Percentiles rank a stretch among this genome's conserved stretches.
Evolutionary conservation across 2,888 invertebrate species (phyloP).

Genomic region (Bellardia pandia): DNA sequence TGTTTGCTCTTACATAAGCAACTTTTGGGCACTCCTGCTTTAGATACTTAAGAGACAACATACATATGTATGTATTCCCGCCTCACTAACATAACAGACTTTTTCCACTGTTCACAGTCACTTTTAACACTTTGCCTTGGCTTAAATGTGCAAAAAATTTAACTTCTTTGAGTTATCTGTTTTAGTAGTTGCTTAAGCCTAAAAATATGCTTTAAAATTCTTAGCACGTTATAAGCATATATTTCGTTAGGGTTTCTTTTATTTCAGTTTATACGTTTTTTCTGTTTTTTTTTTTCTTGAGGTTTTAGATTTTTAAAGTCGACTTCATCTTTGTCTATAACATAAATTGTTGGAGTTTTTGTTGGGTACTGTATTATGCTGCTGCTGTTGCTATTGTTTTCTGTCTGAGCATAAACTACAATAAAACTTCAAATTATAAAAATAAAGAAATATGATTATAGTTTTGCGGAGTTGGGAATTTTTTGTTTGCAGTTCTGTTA

Average conservation of each 20-base stretch:
- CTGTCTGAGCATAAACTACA: conserved; percentile 48
- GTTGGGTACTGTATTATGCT: conserved; percentile 1
- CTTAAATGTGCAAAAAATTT: conserved; percentile 20
- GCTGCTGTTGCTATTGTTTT: neutral
- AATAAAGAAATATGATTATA: conserved; percentile 70
- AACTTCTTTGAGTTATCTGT: conserved; percentile 58
- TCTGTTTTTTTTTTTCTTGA: neutral
- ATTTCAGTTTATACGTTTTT: neutral
- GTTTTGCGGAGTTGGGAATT: conserved; percentile 48
- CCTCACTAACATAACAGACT: neutral
- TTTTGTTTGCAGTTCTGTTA: neutral
- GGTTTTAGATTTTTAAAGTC: conserved; percentile 13
- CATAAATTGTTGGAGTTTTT: conserved; percentile 5
- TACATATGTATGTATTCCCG: conserved; percentile 33
- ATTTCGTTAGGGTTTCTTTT: conserved; percentile 58
- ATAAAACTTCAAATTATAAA: conserved; percentile 72
- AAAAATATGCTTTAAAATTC: conserved; percentile 68
- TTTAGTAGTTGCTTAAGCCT: conserved; percentile 61
- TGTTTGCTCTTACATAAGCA: too few relatives aligned
- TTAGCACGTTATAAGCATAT: conserved; percentile 69
- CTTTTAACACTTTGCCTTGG: conserved; percentile 61
- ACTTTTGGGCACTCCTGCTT: too few relatives aligned
- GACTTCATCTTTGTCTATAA: conserved; percentile 21
- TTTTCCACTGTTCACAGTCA: neutral
- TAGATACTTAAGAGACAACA: neutral